Evolutionary conservation across 2,113 vertebrate genomes (phyloP).

Genomic region (Chlamydotis undulata): DNA sequence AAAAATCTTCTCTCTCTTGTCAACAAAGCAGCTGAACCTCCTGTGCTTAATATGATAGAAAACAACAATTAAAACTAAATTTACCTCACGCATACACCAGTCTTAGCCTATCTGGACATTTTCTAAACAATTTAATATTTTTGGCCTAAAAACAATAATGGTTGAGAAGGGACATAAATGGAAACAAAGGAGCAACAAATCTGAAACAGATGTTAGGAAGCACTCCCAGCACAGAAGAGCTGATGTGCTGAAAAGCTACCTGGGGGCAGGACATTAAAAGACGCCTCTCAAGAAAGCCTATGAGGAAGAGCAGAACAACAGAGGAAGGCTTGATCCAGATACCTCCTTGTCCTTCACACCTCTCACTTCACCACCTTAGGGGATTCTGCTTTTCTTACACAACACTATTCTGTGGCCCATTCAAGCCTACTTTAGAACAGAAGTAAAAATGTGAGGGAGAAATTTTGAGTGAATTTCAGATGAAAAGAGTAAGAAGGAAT

Average conservation of each 20-base stretch:
- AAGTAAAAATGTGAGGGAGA: neutral
- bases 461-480: neutral
- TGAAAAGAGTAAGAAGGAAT: neutral
- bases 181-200: conserved; percentile 62
- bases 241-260: conserved; percentile 66
- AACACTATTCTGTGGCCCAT: neutral
- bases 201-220: conserved; percentile 64
- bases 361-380: neutral
- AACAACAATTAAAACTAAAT: conserved; percentile 52
- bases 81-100: neutral
- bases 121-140: conserved; percentile 37
- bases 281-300: neutral
- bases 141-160: conserved; percentile 29
- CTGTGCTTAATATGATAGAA: neutral
- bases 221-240: conserved; percentile 11
- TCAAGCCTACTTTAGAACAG: conserved; percentile 6
- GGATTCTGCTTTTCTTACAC: conserved; percentile 6
- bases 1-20: neutral
- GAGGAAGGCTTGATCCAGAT: neutral
- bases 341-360: neutral
- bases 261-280: conserved; percentile 31
- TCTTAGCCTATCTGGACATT: neutral
- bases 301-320: neutral
- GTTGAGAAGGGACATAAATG: conserved; percentile 28
- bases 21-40: neutral